Evolutionary conservation across 1,140 invertebrate genomes (phyloP).

Genomic region (Apis laboriosa): DNA sequence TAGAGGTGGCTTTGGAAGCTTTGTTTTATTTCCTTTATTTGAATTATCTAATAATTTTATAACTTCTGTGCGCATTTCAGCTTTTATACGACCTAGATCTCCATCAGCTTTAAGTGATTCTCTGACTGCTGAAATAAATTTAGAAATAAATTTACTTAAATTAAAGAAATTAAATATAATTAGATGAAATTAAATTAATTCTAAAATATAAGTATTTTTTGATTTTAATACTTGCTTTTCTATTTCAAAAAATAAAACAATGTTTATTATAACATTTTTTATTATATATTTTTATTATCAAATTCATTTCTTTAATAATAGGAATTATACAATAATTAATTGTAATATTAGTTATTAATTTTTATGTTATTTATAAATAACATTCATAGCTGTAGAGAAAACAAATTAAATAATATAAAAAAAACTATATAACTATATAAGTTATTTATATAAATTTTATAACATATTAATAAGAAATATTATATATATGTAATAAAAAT

Average conservation of each 20-base stretch:
- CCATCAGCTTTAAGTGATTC: slow-evolving; percentile 77
- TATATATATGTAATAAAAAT: background rate
- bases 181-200: background rate
- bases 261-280: background rate
- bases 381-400: background rate
- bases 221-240: background rate
- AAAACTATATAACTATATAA: background rate
- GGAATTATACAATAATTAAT: background rate
- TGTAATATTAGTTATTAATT: background rate
- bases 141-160: slow-evolving; percentile 38
- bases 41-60: slow-evolving; percentile 76
- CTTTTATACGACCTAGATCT: slow-evolving; percentile 76
- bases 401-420: background rate
- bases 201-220: background rate
- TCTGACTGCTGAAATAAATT: slow-evolving; percentile 72
- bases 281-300: background rate
- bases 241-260: background rate
- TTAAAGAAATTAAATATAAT: background rate
- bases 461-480: slow-evolving; percentile 4
- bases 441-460: background rate
- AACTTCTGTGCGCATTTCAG: slow-evolving; percentile 78
- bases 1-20: slow-evolving; percentile 68
- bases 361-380: background rate
- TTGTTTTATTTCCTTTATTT: slow-evolving; percentile 61
- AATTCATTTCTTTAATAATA: background rate